These are phyloP conservation scores for Aethina tumida DNA, from an alignment of 1,140 invertebrate species.

Conservation along the genomic window DNA sequence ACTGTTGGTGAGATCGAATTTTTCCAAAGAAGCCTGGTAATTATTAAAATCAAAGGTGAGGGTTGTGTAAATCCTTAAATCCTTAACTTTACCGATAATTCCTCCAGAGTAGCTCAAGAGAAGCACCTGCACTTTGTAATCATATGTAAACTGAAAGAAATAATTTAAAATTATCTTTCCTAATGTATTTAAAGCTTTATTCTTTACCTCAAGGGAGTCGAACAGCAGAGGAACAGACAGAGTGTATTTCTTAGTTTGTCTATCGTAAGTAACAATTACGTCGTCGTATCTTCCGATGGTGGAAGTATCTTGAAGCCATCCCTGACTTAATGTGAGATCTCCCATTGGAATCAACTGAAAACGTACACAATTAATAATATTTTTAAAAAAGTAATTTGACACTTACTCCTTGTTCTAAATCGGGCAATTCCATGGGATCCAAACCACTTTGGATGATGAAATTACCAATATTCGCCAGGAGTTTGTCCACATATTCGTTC, in stretches of 20 bases:
- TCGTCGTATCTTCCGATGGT: conserved; percentile 8
- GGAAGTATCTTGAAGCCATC: conserved; percentile 16
- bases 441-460: conserved; percentile 12
- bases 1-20: too few relatives aligned
- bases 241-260: conserved; percentile 8
- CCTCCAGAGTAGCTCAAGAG: conserved; percentile 2
- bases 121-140: conserved; percentile 4
- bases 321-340: conserved; percentile 5
- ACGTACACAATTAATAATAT: background rate
- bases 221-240: conserved; percentile 12
- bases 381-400: conserved; percentile 5
- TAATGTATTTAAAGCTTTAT: background rate
- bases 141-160: conserved; percentile 7
- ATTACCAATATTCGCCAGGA: conserved; percentile 4
- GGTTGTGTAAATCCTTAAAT: background rate
- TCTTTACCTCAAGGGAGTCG: conserved; percentile 12
- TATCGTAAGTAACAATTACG: conserved; percentile 8
- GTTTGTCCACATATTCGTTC: conserved; percentile 8
- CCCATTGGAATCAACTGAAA: conserved; percentile 8
- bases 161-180: conserved; percentile 1
- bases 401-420: conserved; percentile 10
- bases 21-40: background rate
- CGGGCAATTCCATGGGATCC: conserved; percentile 12
- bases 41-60: conserved; percentile 1
- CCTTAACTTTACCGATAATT: conserved; percentile 4